Base-by-base conservation (phyloP, 1,140 invertebrate genomes). In the Brachystomella parvula region DNA sequence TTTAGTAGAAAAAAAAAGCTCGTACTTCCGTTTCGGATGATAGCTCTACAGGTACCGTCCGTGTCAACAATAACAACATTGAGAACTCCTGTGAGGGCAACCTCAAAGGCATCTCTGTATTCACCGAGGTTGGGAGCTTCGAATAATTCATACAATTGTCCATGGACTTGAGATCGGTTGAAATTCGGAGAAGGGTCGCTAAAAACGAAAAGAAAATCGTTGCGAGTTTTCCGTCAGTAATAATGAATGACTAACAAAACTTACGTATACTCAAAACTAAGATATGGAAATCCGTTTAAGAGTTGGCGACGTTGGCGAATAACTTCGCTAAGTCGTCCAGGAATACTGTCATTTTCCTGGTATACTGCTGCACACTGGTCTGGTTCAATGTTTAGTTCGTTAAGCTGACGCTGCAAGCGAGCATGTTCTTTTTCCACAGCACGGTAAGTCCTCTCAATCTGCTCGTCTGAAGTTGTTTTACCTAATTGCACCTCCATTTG, bases 1-100 rank as follows among this genome's bases (percentile, higher is more conserved):
- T n/a, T n/a, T n/a, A n/a, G n/a, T n/a, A n/a, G n/a, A n/a, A n/a
- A n/a, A n/a, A n/a, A n/a, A n/a, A n/a, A n/a, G n/a, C n/a, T n/a
- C 33, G 57, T 63, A 57, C 66, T 82, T 3, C 94, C 94, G 63
- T 83, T 83, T 77, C 94, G 82, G 47, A 98, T 80, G 53, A 98
- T 79, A 73, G 87, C 82, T 77, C 94, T 94, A 65, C 88, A 87
- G 0, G 89, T 93, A 53, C 82, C 79, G 76, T 96, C 92, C 44
- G 85, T 88, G 75, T 96, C 91, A 15, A 96, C 92, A 49, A 97
- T 87, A 35, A 96, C 85, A 59, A 32, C 53, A 78, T 78, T 78
- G 78, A 94, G 89, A 81, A 83, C 86, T 66, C 87, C 89, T n/a
- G 92, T 92, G 31, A 89, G 92, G 30, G 86, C 86, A 29, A 87